Percentiles rank a stretch among this genome's conserved stretches.
phyloP scores from a whole-genome alignment of 2,797 vertebrate species.

The Phrynocephalus vlangalii region DNA sequence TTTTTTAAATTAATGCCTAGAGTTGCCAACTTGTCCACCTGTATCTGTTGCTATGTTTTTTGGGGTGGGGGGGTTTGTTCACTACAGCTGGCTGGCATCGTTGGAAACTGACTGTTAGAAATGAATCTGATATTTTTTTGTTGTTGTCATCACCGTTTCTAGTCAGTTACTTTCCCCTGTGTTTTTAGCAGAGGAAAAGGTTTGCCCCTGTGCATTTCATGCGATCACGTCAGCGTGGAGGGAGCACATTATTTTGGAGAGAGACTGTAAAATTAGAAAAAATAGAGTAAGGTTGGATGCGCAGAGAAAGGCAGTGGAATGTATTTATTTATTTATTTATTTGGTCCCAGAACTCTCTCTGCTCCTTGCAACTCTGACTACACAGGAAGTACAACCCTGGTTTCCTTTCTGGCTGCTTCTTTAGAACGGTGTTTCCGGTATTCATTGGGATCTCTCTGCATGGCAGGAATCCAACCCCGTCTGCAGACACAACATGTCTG shows the following conservation, averaged over 20 bases:
- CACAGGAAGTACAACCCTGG: neutral
- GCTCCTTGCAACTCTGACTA: neutral
- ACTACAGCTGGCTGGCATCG: too few relatives aligned
- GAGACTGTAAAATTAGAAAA: neutral
- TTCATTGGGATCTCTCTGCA: neutral
- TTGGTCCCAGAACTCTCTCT: neutral
- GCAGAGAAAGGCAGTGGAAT: neutral
- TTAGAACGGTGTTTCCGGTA: constrained; percentile 22
- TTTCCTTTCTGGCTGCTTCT: constrained; percentile 19
- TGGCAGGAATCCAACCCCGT: too few relatives aligned
- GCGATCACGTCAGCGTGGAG: too few relatives aligned
- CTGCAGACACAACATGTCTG: neutral
- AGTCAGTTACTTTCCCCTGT: neutral
- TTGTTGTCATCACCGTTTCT: too few relatives aligned
- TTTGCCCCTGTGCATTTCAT: too few relatives aligned
- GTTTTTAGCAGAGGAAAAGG: neutral
- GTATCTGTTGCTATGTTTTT: too few relatives aligned
- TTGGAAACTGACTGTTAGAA: rapidly evolving
- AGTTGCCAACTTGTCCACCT: neutral
- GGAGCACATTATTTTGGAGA: neutral
- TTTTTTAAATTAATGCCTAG: neutral
- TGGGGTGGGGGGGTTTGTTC: neutral
- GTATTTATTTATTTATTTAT: too few relatives aligned
- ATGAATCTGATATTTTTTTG: neutral
- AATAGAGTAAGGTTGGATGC: neutral